These are phyloP conservation scores for Setophaga petechia DNA, from an alignment of 2,113 vertebrate species.

Conservation along the genomic window DNA sequence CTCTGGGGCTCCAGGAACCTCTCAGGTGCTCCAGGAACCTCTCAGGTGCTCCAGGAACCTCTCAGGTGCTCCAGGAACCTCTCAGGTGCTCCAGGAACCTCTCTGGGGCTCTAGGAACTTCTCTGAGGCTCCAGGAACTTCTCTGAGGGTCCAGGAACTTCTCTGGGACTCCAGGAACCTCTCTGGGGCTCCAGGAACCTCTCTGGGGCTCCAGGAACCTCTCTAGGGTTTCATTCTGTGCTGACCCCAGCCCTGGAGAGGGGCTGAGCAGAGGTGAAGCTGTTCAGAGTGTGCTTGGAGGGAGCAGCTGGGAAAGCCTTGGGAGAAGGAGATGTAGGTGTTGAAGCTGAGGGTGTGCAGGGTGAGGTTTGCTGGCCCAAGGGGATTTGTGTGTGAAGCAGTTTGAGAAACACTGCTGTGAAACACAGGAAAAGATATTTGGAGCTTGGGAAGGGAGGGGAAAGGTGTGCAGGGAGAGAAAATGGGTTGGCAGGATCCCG, in stretches of 20 bases:
- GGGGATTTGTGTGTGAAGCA: not conserved
- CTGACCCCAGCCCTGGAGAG: not conserved
- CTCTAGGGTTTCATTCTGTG: not conserved
- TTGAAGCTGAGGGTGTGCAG: not conserved
- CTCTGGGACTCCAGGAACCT: no score
- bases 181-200: no score
- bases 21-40: no score
- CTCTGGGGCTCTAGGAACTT: no score
- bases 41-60: no score
- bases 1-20: not conserved
- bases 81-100: no score
- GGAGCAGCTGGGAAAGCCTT: not conserved
- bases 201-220: not conserved
- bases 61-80: not conserved
- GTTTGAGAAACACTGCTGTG: not conserved
- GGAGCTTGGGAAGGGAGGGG: not conserved
- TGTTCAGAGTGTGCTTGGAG: not conserved
- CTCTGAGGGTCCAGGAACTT: no score
- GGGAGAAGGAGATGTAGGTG: not conserved
- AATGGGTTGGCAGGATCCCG: not conserved
- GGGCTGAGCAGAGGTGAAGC: not conserved
- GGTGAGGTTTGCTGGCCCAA: not conserved
- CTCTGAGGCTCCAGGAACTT: no score
- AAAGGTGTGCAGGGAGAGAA: not conserved
- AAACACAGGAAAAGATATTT: not conserved